Conservation (phyloP, 1,140 invertebrate genomes). For the Scaptomyza hsui region DNA sequence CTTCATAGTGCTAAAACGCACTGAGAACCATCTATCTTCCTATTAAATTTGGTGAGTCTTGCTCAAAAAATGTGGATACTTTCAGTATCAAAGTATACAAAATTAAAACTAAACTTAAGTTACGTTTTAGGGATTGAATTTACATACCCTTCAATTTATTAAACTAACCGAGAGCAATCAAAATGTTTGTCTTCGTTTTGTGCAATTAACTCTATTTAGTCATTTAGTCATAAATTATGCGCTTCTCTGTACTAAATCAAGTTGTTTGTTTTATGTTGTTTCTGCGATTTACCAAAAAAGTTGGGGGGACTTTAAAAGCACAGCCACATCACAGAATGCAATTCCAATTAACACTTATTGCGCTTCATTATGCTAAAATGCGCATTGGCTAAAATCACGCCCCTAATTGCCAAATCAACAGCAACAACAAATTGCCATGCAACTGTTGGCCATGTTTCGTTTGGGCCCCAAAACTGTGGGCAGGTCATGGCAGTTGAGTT, state of each 20-base stretch:
- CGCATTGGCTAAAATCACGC: constrained; percentile 80
- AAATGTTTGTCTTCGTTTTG: not conserved
- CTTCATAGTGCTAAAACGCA: no score
- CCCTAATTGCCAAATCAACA: constrained; percentile 73
- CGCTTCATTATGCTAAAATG: constrained; percentile 81
- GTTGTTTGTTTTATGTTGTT: constrained; percentile 38
- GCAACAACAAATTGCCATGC: constrained; percentile 46
- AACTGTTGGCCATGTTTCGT: constrained; percentile 57
- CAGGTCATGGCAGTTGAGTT: constrained; percentile 75
- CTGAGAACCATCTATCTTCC: no score
- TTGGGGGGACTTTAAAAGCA: not conserved
- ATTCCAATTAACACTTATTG: constrained; percentile 83
- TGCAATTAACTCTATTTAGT: constrained; percentile 43
- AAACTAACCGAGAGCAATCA: not conserved
- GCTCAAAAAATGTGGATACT: no score
- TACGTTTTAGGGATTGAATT: no score
- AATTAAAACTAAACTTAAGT: no score
- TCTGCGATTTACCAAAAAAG: not conserved
- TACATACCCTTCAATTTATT: no score
- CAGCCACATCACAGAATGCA: constrained; percentile 49
- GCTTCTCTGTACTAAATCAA: constrained; percentile 73
- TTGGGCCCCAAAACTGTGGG: constrained; percentile 30
- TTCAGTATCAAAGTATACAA: no score
- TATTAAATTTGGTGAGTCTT: no score
- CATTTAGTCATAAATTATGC: constrained; percentile 76